Base-by-base conservation (phyloP, 2,113 vertebrate species). In the Octodon degus region DNA sequence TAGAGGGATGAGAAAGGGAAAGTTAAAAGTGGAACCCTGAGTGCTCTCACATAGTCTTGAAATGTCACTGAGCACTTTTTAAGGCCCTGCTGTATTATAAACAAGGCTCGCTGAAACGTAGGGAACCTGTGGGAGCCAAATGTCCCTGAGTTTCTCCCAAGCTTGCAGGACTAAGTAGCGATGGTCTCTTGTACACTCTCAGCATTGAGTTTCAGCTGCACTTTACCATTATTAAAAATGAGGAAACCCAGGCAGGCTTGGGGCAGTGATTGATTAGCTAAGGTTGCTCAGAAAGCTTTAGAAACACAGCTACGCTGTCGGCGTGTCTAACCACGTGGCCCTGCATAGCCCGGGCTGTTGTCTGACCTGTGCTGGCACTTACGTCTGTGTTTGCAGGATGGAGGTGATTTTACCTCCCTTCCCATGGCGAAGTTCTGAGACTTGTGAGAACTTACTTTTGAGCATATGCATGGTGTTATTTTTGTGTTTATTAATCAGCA, bases 1-100 rank as follows among this genome's bases (percentile, higher is more conserved):
- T 68, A 87, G 89, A 93, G 88, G 86, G 95, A 67, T 16, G 16
- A 91, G 20, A 97, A 80, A 97, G 96, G 20, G 96, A 96, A 98
- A 97, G 93, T 89, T 86, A 53, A 47, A 90, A 74, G 77, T 53
- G 13, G n/a, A 86, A 50, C n/a, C 37, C 55, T 43, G 68, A 24
- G 12, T 53, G 16, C 13, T 72, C 47, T 74, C 76, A 86, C 55
- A 76, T 6, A 85, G 55, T 87, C 72, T 94, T 88, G 40, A 85
- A 93, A 86, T 63, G 62, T 91, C 34, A 79, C 4, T 80, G 9
- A 88, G 86, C 63, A 27, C 62, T 94, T 95, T 77, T 62, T 81
- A 55, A 94, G 86, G 19, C 5, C n/a, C 7, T 63, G 24, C 9
- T 63, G 34, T 43, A 92, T 91, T 13, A 84, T 72, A 85, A 47